Evolutionary conservation across 2,888 invertebrate genomes (phyloP).

Genomic region (Labia minor): DNA sequence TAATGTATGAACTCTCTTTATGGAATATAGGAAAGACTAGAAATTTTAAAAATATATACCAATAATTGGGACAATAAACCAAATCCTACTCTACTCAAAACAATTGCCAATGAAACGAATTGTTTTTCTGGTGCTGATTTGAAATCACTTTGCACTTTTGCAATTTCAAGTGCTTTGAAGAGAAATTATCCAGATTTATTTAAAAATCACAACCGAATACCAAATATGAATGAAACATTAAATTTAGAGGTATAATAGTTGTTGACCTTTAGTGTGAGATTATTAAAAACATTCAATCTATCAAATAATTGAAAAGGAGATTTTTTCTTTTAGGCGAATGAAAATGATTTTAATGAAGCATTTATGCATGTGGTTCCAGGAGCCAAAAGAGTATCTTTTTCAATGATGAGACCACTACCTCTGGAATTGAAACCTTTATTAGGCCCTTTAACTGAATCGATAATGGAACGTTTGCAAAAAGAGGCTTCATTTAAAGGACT

Average conservation of each 20-base stretch:
- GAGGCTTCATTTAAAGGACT: background rate
- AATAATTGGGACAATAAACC: constrained; percentile 37
- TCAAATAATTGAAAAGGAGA: background rate
- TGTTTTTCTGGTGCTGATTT: constrained; percentile 55
- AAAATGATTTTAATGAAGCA: constrained; percentile 38
- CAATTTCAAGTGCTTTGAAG: constrained; percentile 47
- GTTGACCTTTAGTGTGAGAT: constrained; percentile 13
- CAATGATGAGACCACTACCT: constrained; percentile 34
- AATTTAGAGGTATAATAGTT: constrained; percentile 29
- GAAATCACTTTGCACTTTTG: constrained; percentile 51
- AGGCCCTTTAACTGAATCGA: background rate
- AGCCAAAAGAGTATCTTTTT: constrained; percentile 34
- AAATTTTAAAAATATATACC: constrained; percentile 40
- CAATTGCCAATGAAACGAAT: constrained; percentile 37
- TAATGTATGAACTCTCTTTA: too few relatives aligned
- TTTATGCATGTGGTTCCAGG: constrained; percentile 41
- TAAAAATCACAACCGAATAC: constrained; percentile 36
- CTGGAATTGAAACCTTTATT: constrained; percentile 30
- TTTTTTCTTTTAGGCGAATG: constrained; percentile 30
- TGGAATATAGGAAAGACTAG: constrained; percentile 35
- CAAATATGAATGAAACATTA: constrained; percentile 42
- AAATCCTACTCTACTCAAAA: constrained; percentile 32
- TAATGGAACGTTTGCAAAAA: background rate
- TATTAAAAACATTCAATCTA: background rate
- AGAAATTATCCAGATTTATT: constrained; percentile 48